These are phyloP conservation scores for Bujurquina vittata DNA, from an alignment of 2,113 vertebrate species.

Conservation along the genomic window DNA sequence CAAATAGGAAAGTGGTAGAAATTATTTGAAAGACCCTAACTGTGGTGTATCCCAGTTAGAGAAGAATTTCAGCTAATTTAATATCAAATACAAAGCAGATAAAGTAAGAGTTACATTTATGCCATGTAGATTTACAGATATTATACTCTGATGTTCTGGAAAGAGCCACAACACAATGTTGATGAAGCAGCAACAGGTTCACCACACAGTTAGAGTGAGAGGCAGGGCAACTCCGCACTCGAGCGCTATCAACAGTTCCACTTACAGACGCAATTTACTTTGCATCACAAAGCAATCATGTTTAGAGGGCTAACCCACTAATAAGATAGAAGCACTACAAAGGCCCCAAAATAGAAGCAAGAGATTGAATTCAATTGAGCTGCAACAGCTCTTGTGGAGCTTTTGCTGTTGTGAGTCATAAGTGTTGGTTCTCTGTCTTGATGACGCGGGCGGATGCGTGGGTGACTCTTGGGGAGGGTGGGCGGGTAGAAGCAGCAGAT, in stretches of 20 bases:
- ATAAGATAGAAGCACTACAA: conserved; percentile 47
- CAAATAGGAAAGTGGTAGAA: no score
- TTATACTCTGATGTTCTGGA: not conserved
- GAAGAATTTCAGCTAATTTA: not conserved
- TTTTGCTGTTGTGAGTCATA: conserved; percentile 65
- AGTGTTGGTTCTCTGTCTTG: conserved; percentile 62
- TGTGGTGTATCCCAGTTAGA: not conserved
- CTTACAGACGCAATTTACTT: conserved; percentile 58
- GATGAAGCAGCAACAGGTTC: conserved; percentile 9
- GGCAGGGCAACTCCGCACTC: not conserved
- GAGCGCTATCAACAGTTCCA: conserved; percentile 33
- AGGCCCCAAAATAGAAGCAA: conserved; percentile 60
- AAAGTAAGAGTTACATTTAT: not conserved
- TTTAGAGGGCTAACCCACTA: conserved; percentile 42
- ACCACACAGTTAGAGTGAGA: not conserved
- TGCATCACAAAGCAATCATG: conserved; percentile 68
- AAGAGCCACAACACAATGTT: not conserved
- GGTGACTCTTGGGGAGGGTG: conserved; percentile 50
- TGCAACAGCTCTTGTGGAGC: conserved; percentile 29
- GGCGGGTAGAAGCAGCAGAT: conserved; percentile 49
- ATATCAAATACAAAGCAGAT: not conserved
- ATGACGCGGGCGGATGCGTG: conserved; percentile 61
- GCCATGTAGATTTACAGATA: not conserved
- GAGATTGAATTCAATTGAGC: conserved; percentile 34
- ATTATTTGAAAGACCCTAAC: no score